Base-by-base conservation (phyloP, 92 coral and sea anemone genomes). In the Epizoanthus stellaris region DNA sequence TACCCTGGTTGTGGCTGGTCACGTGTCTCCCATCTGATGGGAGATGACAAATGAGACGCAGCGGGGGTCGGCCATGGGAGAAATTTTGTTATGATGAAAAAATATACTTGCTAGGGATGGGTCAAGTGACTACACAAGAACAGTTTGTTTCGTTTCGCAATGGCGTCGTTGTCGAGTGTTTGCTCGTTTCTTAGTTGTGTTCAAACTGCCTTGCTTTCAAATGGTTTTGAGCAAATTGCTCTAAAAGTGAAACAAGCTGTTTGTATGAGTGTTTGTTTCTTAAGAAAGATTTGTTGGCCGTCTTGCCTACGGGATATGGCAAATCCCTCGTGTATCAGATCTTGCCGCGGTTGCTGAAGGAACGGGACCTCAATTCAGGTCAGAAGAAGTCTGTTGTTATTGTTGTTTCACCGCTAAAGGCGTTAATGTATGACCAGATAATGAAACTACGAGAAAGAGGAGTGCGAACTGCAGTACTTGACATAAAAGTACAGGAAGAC, bases 261-360 rank as follows among this genome's bases (percentile, higher is more conserved):
- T 80, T 77, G 92, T 64, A 54, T 19, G 83, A 89, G 45, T 25
- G 40, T n/a, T 13, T 85, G 25, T 79, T 62, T 65, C 66, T 85
- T 4, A 52, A 40, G 45, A 71, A 71, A 47, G 86, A 77, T 80
- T 43, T 89, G 16, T 64, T 85, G 16, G 79, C 86, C 13, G 90
- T 82, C 40, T 82, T 87, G 36, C 91, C 91, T 3, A 82, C 91
- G n/a, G 88, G 88, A 17, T 85, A 80, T 75, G 89, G 92, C n/a
- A 89, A 85, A 43, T 85, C 86, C 2, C 19, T 77, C 3, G 47
- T 88, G 64, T 88, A 52, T 38, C 88, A 88, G 8, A 47, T 88
- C 23, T 17, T 88, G 43, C 91, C 85, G 42, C 57, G 79, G 57
- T 74, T 89, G 63, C 64, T 88, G 75, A 82, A 56, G 70, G 85